A percentile compares a stretch with the other conserved stretches of the same genome.
phyloP scores from a whole-genome alignment of 2,797 vertebrate genomes.

The Acanthiza pusilla region DNA sequence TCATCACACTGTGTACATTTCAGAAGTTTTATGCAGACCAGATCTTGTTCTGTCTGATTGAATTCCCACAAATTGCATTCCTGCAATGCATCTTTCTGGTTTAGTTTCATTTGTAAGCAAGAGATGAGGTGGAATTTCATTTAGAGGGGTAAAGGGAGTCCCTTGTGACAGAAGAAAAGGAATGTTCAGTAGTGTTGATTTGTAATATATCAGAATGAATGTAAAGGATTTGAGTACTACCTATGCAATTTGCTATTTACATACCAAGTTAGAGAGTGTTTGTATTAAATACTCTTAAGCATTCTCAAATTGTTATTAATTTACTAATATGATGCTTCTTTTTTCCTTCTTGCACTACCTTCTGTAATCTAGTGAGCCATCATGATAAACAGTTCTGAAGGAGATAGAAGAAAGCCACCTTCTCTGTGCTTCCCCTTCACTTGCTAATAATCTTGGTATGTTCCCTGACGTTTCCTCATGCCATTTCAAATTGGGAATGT shows the following conservation, averaged over 20 bases:
- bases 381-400: not conserved
- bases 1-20: not conserved
- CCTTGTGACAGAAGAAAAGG: not conserved
- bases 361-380: not conserved
- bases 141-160: not conserved
- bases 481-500: not conserved
- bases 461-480: not conserved
- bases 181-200: not conserved
- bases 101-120: not conserved
- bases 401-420: not conserved
- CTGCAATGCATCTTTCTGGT: not conserved
- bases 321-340: not conserved
- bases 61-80: fast-evolving
- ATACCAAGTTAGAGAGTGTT: not conserved
- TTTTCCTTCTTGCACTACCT: not conserved
- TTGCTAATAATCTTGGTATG: not conserved
- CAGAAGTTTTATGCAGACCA: not conserved
- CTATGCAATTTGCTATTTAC: not conserved
- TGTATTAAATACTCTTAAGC: not conserved
- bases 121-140: not conserved
- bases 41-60: not conserved
- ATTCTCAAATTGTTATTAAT: not conserved
- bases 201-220: not conserved
- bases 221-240: not conserved
- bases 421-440: fast-evolving